Evolutionary conservation across 2,113 vertebrate genomes (phyloP), one percentile per base, ranked within the genome.

Genomic region (Otus sunia): DNA sequence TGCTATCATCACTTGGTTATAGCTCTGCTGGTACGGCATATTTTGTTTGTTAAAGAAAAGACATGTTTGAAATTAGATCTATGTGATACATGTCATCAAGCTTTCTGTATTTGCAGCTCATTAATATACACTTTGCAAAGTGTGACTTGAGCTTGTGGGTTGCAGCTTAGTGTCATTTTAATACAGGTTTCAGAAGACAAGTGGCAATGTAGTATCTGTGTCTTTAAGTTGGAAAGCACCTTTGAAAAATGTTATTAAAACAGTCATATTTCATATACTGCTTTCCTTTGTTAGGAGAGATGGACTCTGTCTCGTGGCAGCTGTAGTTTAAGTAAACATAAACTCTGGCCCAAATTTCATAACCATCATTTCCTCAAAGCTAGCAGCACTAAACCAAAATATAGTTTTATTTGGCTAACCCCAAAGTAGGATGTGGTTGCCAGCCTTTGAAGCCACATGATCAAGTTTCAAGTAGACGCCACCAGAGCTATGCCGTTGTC

Each of bases 341-440:
- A 98, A 98, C 97, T 98, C 94, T 97, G 98, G 96, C 97, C 97
- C 94, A 95, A 96, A 98, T 96, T 96, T 97, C 96, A 93, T 97
- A 97, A 97, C 97, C 97, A 97, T 98, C 96, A 97, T 98, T 98
- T 98, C 97, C 98, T 98, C 97, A 97, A 97, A 96, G 96, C 97
- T 95, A 97, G 96, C 95, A 98, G 94, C 78, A 88, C 94, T 94
- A 97, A 98, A 98, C 98, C 97, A 97, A 98, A 98, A 97, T 94
- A 92, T 47, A 98, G 98, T 98, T 98, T 98, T 98, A 93, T 97
- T 98, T 98, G 98, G 98, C 98, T 98, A 98, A 98, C 98, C 98
- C 97, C 96, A 95, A 97, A 97, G 97, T 98, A 98, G 98, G 98
- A 98, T 98, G 98, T 98, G 98, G 98, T 96, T 98, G 93, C 97